Conservation (phyloP, 2,113 vertebrate genomes). For the Limanda limanda region DNA sequence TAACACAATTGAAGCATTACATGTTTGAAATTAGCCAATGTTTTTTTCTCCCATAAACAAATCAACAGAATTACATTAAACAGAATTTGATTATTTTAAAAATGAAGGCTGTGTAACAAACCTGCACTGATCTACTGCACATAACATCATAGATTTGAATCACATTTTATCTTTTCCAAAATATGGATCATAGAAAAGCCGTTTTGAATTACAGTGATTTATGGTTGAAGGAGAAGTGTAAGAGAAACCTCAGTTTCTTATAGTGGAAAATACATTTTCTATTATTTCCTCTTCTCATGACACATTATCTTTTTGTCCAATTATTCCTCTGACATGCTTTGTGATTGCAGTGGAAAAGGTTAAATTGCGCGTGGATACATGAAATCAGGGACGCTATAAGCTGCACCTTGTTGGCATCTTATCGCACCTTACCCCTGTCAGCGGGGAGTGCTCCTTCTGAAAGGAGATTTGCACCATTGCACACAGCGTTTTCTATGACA, state of each 20-base stretch:
- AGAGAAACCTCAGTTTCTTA: slow-evolving; percentile 1
- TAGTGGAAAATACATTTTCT: slow-evolving; percentile 7
- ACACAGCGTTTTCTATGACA: slow-evolving; percentile 75
- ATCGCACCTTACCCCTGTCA: slow-evolving; percentile 87
- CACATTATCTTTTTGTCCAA: slow-evolving; percentile 51
- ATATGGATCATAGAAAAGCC: neutral
- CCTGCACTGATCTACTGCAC: neutral
- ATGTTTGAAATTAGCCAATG: neutral
- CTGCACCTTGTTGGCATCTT: slow-evolving; percentile 85
- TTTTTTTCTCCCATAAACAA: neutral
- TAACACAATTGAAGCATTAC: neutral
- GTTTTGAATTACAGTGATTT: neutral
- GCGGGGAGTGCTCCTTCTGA: slow-evolving; percentile 82
- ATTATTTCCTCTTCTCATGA: slow-evolving; percentile 5
- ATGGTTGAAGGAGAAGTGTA: neutral
- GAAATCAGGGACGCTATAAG: slow-evolving; percentile 86
- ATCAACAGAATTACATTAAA: neutral
- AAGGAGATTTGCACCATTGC: slow-evolving; percentile 86
- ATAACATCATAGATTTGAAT: slow-evolving; percentile 6
- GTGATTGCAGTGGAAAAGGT: slow-evolving; percentile 61
- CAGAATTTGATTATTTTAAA: too few species aligned
- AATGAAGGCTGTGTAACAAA: neutral
- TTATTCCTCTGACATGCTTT: slow-evolving; percentile 62
- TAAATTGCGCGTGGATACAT: slow-evolving; percentile 78
- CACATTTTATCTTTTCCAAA: neutral